Conservation (phyloP, 2,888 invertebrate genomes). For the Neoscelio sp. region DNA sequence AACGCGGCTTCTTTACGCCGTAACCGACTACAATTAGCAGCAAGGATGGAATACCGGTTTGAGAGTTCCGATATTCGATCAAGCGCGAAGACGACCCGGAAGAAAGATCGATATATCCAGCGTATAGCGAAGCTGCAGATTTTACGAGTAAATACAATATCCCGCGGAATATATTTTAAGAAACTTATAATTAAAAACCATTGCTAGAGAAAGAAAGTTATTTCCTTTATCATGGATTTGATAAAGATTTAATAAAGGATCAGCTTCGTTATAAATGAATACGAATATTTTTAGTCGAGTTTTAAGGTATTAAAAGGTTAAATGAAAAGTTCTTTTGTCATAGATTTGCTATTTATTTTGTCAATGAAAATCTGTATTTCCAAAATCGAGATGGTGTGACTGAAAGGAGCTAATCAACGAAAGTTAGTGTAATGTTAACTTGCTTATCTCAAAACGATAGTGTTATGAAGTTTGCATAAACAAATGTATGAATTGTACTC, state of each 20-base stretch:
- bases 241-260: no score
- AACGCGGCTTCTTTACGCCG: slow-evolving; percentile 46
- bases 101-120: slow-evolving; percentile 51
- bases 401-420: slow-evolving; percentile 25
- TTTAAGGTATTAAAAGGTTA: no score
- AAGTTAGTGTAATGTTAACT: slow-evolving; percentile 27
- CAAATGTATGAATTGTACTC: slow-evolving; percentile 48
- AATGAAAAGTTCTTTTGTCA: no score
- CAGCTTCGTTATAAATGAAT: no score
- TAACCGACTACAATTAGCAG: slow-evolving; percentile 59
- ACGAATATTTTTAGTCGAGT: not conserved
- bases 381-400: no score
- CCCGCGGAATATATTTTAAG: slow-evolving; percentile 35
- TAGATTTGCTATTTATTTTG: no score
- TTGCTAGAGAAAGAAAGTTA: not conserved
- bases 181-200: slow-evolving; percentile 48
- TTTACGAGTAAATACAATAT: slow-evolving; percentile 37
- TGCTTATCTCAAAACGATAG: slow-evolving; percentile 29
- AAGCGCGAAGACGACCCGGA: slow-evolving; percentile 55
- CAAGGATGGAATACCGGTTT: slow-evolving; percentile 49
- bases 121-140: not conserved
- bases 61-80: slow-evolving; percentile 49
- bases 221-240: slow-evolving; percentile 3
- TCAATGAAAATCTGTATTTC: no score
- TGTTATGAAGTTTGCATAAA: slow-evolving; percentile 42